phyloP scores from a whole-genome alignment of 2,797 vertebrate species.

The Pelobates cultripes region DNA sequence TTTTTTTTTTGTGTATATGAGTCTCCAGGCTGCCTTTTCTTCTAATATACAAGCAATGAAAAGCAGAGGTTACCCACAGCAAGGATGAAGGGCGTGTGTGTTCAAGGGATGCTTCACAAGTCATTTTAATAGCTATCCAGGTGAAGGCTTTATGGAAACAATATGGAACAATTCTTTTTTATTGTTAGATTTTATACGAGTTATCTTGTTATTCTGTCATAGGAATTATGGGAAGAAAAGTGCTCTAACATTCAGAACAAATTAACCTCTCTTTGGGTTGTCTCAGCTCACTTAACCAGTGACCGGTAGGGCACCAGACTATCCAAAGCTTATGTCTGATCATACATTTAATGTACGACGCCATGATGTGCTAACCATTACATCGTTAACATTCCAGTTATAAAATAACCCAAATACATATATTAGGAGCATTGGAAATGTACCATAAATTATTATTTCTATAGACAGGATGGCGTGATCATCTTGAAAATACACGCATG shows the following conservation, averaged over 20 bases:
- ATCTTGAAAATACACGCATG: background rate
- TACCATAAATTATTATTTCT: background rate
- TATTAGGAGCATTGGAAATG: slow-evolving; percentile 6
- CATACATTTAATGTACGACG: slow-evolving; percentile 38
- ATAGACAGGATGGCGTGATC: background rate
- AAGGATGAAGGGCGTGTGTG: slow-evolving; percentile 48
- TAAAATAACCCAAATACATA: slow-evolving; percentile 15
- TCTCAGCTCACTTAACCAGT: slow-evolving; percentile 47
- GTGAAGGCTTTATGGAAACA: slow-evolving; percentile 57
- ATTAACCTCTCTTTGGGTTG: slow-evolving; percentile 54
- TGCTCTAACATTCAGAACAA: slow-evolving; percentile 45
- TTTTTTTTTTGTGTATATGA: background rate
- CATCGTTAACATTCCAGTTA: slow-evolving; percentile 24
- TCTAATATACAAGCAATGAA: slow-evolving; percentile 22
- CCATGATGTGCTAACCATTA: slow-evolving; percentile 27
- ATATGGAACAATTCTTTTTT: slow-evolving; percentile 56
- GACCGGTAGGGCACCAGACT: slow-evolving; percentile 26
- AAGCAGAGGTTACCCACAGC: slow-evolving; percentile 50
- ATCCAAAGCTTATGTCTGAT: slow-evolving; percentile 11
- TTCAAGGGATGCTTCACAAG: slow-evolving; percentile 52
- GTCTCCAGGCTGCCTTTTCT: slow-evolving; percentile 12
- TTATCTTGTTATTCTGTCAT: slow-evolving; percentile 57
- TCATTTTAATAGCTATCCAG: slow-evolving; percentile 55
- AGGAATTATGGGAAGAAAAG: slow-evolving; percentile 53
- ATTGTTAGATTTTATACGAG: slow-evolving; percentile 54